Evolutionary conservation across 2,113 vertebrate species (phyloP).

Genomic region (Trogon surrucura): DNA sequence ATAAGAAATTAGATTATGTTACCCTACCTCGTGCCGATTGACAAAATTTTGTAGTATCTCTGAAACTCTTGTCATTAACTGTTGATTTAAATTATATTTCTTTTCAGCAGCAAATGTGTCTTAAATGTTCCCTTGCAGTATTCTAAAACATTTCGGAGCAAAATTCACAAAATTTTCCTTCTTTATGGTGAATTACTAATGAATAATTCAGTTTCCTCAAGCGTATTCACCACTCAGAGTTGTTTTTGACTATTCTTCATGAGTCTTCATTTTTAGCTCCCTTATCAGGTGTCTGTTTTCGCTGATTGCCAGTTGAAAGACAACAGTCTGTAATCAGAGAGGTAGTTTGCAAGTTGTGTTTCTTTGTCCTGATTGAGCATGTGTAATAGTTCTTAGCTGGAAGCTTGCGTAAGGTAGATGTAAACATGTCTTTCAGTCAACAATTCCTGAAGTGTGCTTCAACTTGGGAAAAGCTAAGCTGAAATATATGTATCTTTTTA

Average conservation of each 20-base stretch:
- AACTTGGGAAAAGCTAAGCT: background rate
- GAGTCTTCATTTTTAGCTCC: background rate
- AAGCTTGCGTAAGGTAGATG: background rate
- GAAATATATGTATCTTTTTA: background rate
- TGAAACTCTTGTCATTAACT: background rate
- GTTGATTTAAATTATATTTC: background rate
- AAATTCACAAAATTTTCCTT: background rate
- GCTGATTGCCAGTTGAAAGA: background rate
- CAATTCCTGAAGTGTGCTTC: background rate
- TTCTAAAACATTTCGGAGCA: background rate
- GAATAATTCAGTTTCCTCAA: background rate
- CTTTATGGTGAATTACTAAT: background rate
- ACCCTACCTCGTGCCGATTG: rapidly evolving
- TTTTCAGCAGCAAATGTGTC: background rate
- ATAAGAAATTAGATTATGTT: background rate
- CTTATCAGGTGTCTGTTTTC: background rate
- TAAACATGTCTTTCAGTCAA: background rate
- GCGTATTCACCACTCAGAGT: background rate
- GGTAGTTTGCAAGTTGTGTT: background rate
- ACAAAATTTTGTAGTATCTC: background rate
- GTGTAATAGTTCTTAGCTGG: background rate
- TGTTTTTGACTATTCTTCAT: background rate
- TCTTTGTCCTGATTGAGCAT: background rate
- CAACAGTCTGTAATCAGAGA: background rate
- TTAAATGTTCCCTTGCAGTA: background rate